Base-by-base conservation (phyloP, 2,797 vertebrate species). In the Vultur gryphus region DNA sequence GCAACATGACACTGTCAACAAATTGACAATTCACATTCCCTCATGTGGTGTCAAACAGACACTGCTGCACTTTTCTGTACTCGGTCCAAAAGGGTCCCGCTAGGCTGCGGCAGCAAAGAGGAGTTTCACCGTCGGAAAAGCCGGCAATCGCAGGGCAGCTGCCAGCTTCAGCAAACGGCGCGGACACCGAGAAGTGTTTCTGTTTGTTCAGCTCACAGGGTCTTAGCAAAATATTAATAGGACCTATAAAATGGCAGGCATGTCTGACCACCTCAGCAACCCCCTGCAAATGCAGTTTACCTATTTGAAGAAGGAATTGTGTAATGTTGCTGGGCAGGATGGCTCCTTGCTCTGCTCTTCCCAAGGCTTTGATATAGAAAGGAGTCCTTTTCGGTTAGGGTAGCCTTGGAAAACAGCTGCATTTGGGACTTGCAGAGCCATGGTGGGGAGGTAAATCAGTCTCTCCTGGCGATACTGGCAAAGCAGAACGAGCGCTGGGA, bases 1-100 rank as follows among this genome's bases (percentile, higher is more conserved):
- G 95, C 90, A 96, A 96, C 71, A 84, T 92, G 96, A 97, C 95
- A 95, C 92, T 94, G 94, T 96, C 97, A 96, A 95, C 96, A 97
- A 96, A 95, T 95, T 97, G 97, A 97, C 96, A 97, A 92, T 97
- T 95, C 89, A 9, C 87, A 51, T 96, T 96, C 91, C 90, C 83
- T 96, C 82, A 15, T 84, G 78, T 54, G 93, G 96, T 84, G 92
- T 97, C 96, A 82, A 92, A 61, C 93, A 92, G 96, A 59, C 92
- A 81, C 69, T 87, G 84, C 82, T 77, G 80, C 67, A 29, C 86
- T 77, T 23, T 20, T 66, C 95, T 83, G 93, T 73, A 49, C 82
- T n/a, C 23, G 2, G 58, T 96, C 93, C 97, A 71, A 94, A 20
- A 89, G 54, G 76, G 87, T 96, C 94, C 95, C 48, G 51, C 70